Base-by-base conservation (phyloP, 2,888 invertebrate species). In the Vesta saturnalis region DNA sequence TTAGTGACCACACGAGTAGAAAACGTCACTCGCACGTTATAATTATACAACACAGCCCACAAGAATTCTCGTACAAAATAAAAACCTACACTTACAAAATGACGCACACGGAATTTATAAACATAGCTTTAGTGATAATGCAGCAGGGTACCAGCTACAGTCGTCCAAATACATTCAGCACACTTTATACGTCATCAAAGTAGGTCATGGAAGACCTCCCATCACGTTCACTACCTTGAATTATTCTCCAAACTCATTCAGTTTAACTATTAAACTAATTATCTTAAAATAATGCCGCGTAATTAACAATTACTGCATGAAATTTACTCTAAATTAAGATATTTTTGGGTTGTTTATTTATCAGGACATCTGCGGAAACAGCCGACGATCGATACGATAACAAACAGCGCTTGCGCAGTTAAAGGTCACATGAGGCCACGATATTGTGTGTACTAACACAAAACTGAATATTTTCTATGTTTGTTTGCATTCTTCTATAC, bases 331-430 rank as follows among this genome's bases (percentile, higher is more conserved):
- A 10, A 39, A 39, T 1, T 4, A 2, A n/a, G 39, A 39, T 39
- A 39, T n/a, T n/a, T n/a, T n/a, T n/a, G n/a, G n/a, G n/a, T n/a
- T n/a, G 61, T 59, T 15, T 21, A 12, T 70, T 67, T 60, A 65
- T 65, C 69, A 73, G 73, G 73, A 23, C 73, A 55, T 54, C 73
- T 68, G 68, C 71, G 72, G 68, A 74, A 73, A 75, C 75, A 73
- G 67, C 69, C 73, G 73, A 75, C 75, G 73, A 75, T 75, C 75
- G 72, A 75, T 75, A 74, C 72, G 75, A 75, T 75, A 74, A 74
- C 67, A 52, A 55, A 61, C 60, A 21, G 72, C 70, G 73, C 75
- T 61, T 66, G 73, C 75, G 72, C 64, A 18, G 19, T 54, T 16
- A 64, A 62, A 69, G 73, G 73, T 73, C 73, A 74, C 59, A 70